phyloP scores from a whole-genome alignment of 2,888 invertebrate species.

The Norana najaformis region DNA sequence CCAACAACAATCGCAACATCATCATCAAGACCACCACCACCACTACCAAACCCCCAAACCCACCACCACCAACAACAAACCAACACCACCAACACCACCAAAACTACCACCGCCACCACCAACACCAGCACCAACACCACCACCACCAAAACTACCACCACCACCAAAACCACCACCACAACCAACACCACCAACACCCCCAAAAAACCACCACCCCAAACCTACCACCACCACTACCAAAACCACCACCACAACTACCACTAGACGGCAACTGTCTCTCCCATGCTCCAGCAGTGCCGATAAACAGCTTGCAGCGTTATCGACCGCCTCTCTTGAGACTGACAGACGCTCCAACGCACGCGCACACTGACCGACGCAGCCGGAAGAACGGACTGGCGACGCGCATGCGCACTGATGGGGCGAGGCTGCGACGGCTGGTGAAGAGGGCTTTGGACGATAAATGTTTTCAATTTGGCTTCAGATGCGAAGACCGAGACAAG shows the following conservation, averaged over 20 bases:
- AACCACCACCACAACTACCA: not conserved
- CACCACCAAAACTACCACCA: not conserved
- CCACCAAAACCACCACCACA: not conserved
- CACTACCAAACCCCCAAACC: not conserved
- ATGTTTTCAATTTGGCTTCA: not conserved
- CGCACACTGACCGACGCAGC: not conserved
- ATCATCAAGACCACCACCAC: not conserved
- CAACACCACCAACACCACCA: not conserved
- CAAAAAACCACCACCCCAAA: not conserved
- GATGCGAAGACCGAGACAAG: not conserved
- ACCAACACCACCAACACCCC: not conserved
- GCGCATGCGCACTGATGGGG: slow-evolving; percentile 1
- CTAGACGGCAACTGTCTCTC: not conserved
- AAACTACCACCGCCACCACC: not conserved
- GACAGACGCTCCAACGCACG: not conserved
- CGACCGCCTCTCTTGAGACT: not conserved
- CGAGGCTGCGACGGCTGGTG: no score
- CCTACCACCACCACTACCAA: not conserved
- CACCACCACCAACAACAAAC: not conserved
- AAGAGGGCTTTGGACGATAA: not conserved
- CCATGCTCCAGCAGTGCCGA: not conserved
- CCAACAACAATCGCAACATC: not conserved
- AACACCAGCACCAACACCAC: not conserved
- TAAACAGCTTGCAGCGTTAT: not conserved
- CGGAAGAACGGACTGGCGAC: not conserved